Conservation (phyloP, 2,797 vertebrate species). For the Mionectes olivaceus region DNA sequence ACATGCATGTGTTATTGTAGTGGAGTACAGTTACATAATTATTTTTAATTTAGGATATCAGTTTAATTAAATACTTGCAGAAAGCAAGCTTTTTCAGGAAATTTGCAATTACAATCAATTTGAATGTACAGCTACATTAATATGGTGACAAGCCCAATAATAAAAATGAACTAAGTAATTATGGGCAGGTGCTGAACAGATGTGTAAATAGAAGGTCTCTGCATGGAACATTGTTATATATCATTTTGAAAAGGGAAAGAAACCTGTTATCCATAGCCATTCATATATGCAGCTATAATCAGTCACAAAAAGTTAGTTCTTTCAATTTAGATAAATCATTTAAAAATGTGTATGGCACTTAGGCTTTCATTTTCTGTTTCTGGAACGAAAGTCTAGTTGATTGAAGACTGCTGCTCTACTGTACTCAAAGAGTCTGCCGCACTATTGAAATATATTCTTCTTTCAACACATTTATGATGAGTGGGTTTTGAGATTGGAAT, state of each 20-base stretch:
- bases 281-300: slow-evolving; percentile 39
- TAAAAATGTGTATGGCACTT: slow-evolving; percentile 53
- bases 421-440: slow-evolving; percentile 45
- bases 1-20: slow-evolving; percentile 76
- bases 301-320: slow-evolving; percentile 61
- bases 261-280: slow-evolving; percentile 53
- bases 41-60: slow-evolving; percentile 83
- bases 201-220: slow-evolving; percentile 67
- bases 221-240: slow-evolving; percentile 68
- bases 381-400: slow-evolving; percentile 61
- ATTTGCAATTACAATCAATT: slow-evolving; percentile 85
- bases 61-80: slow-evolving; percentile 84
- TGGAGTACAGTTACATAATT: slow-evolving; percentile 83
- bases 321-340: slow-evolving; percentile 67
- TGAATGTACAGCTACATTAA: slow-evolving; percentile 79
- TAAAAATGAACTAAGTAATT: slow-evolving; percentile 74
- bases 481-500: slow-evolving; percentile 69
- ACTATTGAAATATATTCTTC: slow-evolving; percentile 68
- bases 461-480: slow-evolving; percentile 72
- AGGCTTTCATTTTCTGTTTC: slow-evolving; percentile 64
- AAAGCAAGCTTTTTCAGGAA: slow-evolving; percentile 82
- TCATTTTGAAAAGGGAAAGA: slow-evolving; percentile 55
- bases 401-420: slow-evolving; percentile 69
- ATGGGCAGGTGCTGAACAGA: slow-evolving; percentile 73
- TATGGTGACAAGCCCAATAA: slow-evolving; percentile 77